phyloP scores from a whole-genome alignment of 2,888 invertebrate genomes.

The Tetranychus piercei region DNA sequence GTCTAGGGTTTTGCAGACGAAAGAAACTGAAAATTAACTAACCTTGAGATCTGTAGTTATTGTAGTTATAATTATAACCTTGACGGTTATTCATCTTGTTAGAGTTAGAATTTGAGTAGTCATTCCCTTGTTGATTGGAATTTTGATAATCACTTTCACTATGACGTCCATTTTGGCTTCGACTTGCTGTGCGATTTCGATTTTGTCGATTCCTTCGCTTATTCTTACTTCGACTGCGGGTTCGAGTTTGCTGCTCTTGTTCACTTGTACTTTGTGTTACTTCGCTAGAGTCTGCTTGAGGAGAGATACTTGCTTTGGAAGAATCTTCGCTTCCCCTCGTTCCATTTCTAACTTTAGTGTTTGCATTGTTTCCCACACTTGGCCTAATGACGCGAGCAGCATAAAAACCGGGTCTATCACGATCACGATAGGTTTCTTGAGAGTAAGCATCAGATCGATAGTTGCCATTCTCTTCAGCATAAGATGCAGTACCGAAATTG shows the following conservation, averaged over 20 bases:
- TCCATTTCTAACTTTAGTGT: background rate
- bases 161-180: background rate
- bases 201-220: conserved; percentile 4
- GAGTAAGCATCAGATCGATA: background rate
- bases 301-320: background rate
- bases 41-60: conserved; percentile 10
- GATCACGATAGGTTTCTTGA: background rate
- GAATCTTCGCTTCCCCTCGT: background rate
- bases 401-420: conserved; percentile 12
- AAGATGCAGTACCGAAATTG: background rate
- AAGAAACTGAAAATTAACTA: background rate
- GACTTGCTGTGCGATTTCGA: background rate
- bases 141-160: conserved; percentile 9
- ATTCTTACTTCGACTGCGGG: conserved; percentile 2
- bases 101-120: background rate
- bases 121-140: background rate
- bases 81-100: conserved; percentile 1
- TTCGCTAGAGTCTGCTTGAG: conserved; percentile 7
- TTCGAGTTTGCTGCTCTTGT: conserved; percentile 2
- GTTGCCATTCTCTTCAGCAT: background rate
- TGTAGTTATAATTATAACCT: conserved; percentile 2
- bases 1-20: background rate
- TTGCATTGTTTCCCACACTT: background rate
- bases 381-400: conserved; percentile 9
- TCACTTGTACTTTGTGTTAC: conserved; percentile 4